Conservation (phyloP, 1,140 invertebrate genomes). For the Lethrus apterus region DNA sequence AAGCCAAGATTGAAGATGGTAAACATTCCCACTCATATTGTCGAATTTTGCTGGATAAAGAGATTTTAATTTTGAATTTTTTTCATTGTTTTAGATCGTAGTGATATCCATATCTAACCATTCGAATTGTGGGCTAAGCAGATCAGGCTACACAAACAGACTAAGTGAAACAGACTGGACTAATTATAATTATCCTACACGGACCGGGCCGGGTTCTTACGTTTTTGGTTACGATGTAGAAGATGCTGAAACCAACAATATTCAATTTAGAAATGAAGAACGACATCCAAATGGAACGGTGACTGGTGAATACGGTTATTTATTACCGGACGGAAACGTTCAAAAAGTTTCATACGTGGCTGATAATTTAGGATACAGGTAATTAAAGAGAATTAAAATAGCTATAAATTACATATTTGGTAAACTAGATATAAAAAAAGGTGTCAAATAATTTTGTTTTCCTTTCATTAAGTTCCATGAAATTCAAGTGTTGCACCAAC, state of each 20-base stretch:
- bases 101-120: too few species aligned
- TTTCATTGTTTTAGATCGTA: too few species aligned
- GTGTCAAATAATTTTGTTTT: background rate
- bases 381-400: slow-evolving; percentile 20
- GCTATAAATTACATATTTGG: background rate
- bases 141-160: too few species aligned
- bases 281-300: slow-evolving; percentile 57
- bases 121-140: too few species aligned
- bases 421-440: background rate
- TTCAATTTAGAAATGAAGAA: slow-evolving; percentile 59
- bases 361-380: slow-evolving; percentile 59
- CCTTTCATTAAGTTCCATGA: too few species aligned
- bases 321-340: slow-evolving; percentile 53
- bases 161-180: slow-evolving; percentile 32
- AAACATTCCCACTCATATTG: too few species aligned
- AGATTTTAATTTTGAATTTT: too few species aligned
- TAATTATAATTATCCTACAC: slow-evolving; percentile 34
- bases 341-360: slow-evolving; percentile 52
- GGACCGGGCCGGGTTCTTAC: slow-evolving; percentile 54
- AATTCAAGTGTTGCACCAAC: background rate
- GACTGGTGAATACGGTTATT: slow-evolving; percentile 58
- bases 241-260: slow-evolving; percentile 53
- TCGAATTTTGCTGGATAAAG: too few species aligned
- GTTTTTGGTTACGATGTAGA: slow-evolving; percentile 60
- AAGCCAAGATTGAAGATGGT: too few species aligned